phyloP scores from a whole-genome alignment of 2,113 vertebrate genomes.

The Lycaon pictus region DNA sequence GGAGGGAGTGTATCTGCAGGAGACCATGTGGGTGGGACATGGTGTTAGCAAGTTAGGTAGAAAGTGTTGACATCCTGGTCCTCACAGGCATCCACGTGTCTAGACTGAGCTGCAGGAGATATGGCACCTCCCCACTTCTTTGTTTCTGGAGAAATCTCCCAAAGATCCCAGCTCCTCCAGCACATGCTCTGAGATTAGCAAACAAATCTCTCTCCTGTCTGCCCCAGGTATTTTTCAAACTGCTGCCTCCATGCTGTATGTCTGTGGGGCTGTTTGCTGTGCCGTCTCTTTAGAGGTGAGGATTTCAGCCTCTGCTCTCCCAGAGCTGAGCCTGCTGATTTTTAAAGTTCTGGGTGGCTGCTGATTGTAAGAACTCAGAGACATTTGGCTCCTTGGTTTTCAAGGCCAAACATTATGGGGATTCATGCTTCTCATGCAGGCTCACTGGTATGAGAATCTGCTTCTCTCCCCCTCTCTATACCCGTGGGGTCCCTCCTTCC shows the following conservation, averaged over 20 bases:
- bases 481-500: not conserved
- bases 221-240: not conserved
- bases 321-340: not conserved
- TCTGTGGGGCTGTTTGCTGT: not conserved
- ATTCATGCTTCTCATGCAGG: not conserved
- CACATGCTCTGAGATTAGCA: not conserved
- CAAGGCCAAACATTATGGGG: not conserved
- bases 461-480: not conserved
- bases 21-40: not conserved
- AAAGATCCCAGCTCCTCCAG: not conserved
- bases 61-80: not conserved
- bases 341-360: not conserved
- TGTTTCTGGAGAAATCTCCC: not conserved
- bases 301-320: not conserved
- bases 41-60: not conserved
- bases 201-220: not conserved
- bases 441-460: not conserved
- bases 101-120: not conserved
- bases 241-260: not conserved
- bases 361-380: not conserved
- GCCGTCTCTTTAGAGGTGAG: not conserved
- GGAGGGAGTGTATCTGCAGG: not conserved
- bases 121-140: not conserved
- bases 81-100: not conserved
- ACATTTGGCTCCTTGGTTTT: not conserved